Evolutionary conservation across 2,888 invertebrate genomes (phyloP), one percentile per base, ranked within the genome.

Genomic region (Polyommatus icarus): DNA sequence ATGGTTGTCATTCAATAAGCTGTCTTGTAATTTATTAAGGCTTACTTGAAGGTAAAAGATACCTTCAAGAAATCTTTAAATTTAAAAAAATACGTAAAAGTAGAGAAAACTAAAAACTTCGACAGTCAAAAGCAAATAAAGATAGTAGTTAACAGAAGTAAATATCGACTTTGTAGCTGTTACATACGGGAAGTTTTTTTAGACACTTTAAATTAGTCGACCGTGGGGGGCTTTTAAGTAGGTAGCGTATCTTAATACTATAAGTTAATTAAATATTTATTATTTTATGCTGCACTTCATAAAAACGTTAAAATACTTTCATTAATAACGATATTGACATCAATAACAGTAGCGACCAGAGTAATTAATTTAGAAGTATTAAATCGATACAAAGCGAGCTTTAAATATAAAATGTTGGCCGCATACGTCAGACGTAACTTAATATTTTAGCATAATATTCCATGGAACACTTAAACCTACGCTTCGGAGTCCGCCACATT

Each of bases 401-500:
- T 67, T 15, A 67, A 15, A 15, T 15, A 67, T 15, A 20, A 67
- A 67, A 29, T 29, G 20, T 61, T 61, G 61, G 61, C 61, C 67
- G 15, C 15, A 8, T 32, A 67, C 67, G 67, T 32, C 12, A 29
- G 4, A 15, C 67, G 24, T 18, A 67, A 67, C 24, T 29, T 12
- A 15, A 67, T 67, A 50, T 72, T 40, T 73, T 15, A 15, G 50
- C 73, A 46, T 54, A 50, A 46, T 54, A 75, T 75, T 73, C 50
- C 24, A 29, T 54, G 3, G 18, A 75, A 54, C 46, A 54, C 50
- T 75, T 50, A 54, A 75, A 12, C 18, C 50, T 29, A 75, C 50
- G 18, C 75, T 75, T 29, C 24, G 20, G 36, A n/a, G 72, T 12
- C 36, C 36, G 40, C 50, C 75, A 75, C 50, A 75, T 75, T 75